Evolutionary conservation across 23 tunicate species (phyloP), one percentile per base, ranked within the genome.

Genomic region (Oikopleura dioica): DNA sequence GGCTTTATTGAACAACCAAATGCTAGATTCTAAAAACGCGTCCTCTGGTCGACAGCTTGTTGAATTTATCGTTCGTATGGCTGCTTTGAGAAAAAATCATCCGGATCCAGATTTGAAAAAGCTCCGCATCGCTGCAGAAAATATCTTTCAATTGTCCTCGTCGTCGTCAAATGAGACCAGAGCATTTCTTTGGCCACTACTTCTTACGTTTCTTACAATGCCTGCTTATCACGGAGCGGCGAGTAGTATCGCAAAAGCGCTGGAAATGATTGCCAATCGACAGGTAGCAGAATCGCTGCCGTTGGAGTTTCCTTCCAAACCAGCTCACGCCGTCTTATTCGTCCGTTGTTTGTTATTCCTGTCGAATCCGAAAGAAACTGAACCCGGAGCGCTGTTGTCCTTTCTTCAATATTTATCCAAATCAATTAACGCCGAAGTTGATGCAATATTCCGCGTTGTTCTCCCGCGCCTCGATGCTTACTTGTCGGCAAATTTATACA

Each of bases 341-440:
- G 72, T 63, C 26, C 72, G 72, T 31, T 63, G 72, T 63, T 63
- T 63, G 72, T 28, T 63, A 2, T 63, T 63, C 33, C 26, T 63
- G 33, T 63, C 72, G 72, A 63, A 63, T 28, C 72, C 72, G 72
- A 2, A 12, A 4, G 72, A 63, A 31, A 63, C 72, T 2, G 72
- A 63, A 28, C 72, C 72, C 29, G 72, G 72, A 23, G 72, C 72
- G 72, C 33, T 63, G 5, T 28, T 63, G 5, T 63, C 72, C 4
- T 63, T 63, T 63, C 26, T 63, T 23, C 72, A 63, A 63, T 63
- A 63, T 63, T 63, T 63, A 31, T 63, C 72, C 29, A 63, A 63
- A 28, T 63, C 72, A 24, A 31, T 63, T 23, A 23, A 63, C 26
- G 72, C 72, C 29, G 72, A 63, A 31, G 4, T 63, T 23, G 72